phyloP scores from a whole-genome alignment of 2,113 vertebrate genomes.

The Sceloporus undulatus region DNA sequence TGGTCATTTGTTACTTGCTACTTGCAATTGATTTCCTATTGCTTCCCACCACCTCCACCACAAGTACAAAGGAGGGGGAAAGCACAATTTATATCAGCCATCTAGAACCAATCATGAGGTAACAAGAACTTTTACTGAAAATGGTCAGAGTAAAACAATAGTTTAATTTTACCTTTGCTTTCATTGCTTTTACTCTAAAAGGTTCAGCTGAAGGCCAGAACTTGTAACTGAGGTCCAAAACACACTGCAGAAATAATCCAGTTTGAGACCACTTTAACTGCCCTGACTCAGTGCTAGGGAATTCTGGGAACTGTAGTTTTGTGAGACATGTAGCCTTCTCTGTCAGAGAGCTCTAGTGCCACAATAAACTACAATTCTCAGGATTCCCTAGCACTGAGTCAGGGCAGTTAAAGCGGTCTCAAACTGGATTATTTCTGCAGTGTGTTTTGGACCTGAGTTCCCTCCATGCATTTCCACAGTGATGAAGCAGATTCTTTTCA shows the following conservation, averaged over 20 bases:
- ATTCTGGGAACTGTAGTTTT: no score
- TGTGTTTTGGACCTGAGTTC: neutral
- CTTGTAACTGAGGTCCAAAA: slow-evolving; percentile 66
- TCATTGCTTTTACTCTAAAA: slow-evolving; percentile 79
- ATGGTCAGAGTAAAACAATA: slow-evolving; percentile 84
- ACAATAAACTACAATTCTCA: no score
- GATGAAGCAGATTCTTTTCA: neutral
- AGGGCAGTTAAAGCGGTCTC: no score
- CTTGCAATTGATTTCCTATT: slow-evolving; percentile 87
- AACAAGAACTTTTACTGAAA: slow-evolving; percentile 83
- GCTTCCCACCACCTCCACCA: slow-evolving; percentile 51
- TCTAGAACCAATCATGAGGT: slow-evolving; percentile 86
- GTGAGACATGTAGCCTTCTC: no score
- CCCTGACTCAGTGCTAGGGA: no score
- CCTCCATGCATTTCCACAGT: neutral
- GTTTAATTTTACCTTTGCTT: slow-evolving; percentile 83
- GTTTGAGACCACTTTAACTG: no score
- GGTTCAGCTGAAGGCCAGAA: slow-evolving; percentile 81
- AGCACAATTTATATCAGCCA: slow-evolving; percentile 82
- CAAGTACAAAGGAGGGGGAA: no score
- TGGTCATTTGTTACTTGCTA: slow-evolving; percentile 85
- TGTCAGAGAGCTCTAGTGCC: no score
- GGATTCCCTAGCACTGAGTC: no score
- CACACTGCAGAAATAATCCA: no score
- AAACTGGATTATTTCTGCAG: no score